Evolutionary conservation across 2,888 invertebrate species (phyloP).

Genomic region (Blomia tropicalis): DNA sequence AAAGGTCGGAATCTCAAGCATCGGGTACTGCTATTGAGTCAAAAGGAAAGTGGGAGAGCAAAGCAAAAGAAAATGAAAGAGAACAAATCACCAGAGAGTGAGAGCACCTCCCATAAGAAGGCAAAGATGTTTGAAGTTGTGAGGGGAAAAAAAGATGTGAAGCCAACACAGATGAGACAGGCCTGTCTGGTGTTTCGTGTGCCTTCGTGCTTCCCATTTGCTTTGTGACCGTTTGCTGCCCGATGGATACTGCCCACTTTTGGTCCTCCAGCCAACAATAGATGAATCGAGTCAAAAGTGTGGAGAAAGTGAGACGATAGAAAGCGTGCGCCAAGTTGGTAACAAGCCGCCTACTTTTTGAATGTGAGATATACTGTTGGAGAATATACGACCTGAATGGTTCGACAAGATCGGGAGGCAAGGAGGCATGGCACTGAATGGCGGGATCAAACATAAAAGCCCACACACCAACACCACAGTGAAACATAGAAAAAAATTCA

Average conservation of each 20-base stretch:
- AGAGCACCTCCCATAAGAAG: not conserved
- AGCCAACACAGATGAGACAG: not conserved
- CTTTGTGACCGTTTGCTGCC: not conserved
- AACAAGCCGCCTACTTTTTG: slow-evolving; percentile 1
- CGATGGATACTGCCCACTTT: not conserved
- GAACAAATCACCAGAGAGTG: not conserved
- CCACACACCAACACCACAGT: not conserved
- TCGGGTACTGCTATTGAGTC: too few species aligned
- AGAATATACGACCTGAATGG: not conserved
- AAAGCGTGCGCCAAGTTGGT: not conserved
- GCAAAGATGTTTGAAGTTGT: not conserved
- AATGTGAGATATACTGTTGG: not conserved
- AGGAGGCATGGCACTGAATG: not conserved
- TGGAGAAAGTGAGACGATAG: not conserved
- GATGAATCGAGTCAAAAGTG: not conserved
- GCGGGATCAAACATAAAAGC: slow-evolving; percentile 10
- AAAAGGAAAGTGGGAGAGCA: not conserved
- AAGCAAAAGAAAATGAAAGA: not conserved
- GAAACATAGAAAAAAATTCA: too few species aligned
- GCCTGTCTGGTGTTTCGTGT: too few species aligned
- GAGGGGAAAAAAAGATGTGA: not conserved
- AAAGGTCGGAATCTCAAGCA: too few species aligned
- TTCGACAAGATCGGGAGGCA: slow-evolving; percentile 6
- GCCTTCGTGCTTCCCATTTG: too few species aligned
- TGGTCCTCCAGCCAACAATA: not conserved